phyloP scores from a whole-genome alignment of 2,113 vertebrate species.

The Cochlearius cochlearius region DNA sequence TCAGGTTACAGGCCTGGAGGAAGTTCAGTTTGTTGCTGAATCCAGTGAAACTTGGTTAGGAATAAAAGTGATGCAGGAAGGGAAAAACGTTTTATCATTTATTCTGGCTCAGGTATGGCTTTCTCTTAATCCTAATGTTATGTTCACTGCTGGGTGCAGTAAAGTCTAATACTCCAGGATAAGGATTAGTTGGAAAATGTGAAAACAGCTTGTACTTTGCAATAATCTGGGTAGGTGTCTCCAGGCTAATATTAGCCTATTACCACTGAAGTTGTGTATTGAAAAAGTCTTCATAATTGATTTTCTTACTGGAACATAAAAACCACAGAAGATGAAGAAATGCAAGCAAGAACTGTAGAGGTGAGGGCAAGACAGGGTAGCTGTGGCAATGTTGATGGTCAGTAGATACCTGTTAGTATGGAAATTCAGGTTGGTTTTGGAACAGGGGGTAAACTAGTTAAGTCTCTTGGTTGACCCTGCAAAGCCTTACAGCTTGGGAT shows the following conservation, averaged over 20 bases:
- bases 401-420: neutral
- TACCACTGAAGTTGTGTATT: neutral
- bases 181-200: fast-evolving
- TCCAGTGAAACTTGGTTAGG: neutral
- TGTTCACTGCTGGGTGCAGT: neutral
- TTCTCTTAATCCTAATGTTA: neutral
- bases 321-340: neutral
- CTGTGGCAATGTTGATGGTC: neutral
- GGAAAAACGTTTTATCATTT: fast-evolving
- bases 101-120: neutral
- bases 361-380: neutral
- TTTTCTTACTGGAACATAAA: neutral
- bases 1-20: neutral
- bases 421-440: neutral
- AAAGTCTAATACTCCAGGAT: neutral
- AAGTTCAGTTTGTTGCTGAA: neutral
- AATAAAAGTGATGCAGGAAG: neutral
- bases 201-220: neutral
- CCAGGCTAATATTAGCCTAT: neutral
- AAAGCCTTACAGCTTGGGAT: neutral
- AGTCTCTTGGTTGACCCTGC: neutral
- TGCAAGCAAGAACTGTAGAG: neutral
- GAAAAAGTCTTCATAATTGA: neutral
- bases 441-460: neutral
- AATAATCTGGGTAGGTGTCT: neutral